Conservation (phyloP, 2,113 vertebrate genomes). For the Cololabis saira region DNA sequence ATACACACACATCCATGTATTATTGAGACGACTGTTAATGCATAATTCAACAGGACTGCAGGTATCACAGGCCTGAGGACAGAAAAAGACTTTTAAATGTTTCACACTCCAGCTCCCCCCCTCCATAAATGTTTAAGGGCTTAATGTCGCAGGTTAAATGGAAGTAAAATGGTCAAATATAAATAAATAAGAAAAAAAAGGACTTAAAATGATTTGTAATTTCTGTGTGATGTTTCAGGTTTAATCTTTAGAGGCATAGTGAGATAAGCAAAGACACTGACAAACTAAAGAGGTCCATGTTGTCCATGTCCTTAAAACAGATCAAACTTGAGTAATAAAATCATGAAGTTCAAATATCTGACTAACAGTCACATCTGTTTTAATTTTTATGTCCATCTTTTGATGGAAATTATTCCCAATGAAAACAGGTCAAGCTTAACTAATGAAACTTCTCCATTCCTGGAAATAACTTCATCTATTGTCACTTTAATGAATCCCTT, state of each 20-base stretch:
- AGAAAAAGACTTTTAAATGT: slow-evolving; percentile 47
- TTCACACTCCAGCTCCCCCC: slow-evolving; percentile 30
- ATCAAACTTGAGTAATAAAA: no score
- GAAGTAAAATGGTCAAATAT: slow-evolving; percentile 18
- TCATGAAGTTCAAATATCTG: no score
- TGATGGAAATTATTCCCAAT: no score
- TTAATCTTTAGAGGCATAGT: no score
- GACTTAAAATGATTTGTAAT: no score
- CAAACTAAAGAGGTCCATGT: no score
- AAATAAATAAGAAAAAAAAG: not conserved
- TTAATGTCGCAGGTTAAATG: slow-evolving; percentile 5
- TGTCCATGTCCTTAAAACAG: no score
- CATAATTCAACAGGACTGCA: slow-evolving; percentile 56
- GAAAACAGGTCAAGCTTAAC: no score
- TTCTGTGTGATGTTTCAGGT: no score
- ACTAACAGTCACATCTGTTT: no score
- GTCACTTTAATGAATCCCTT: slow-evolving; percentile 10
- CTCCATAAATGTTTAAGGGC: slow-evolving; percentile 5
- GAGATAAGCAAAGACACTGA: no score
- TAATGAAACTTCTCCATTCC: not conserved
- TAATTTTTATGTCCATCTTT: no score
- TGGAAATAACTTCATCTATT: slow-evolving; percentile 10
- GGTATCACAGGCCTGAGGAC: slow-evolving; percentile 43
- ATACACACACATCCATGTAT: slow-evolving; percentile 40
- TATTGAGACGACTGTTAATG: slow-evolving; percentile 52